Conservation (phyloP, 2,888 invertebrate species). For the Lycocerus yunnanus region DNA sequence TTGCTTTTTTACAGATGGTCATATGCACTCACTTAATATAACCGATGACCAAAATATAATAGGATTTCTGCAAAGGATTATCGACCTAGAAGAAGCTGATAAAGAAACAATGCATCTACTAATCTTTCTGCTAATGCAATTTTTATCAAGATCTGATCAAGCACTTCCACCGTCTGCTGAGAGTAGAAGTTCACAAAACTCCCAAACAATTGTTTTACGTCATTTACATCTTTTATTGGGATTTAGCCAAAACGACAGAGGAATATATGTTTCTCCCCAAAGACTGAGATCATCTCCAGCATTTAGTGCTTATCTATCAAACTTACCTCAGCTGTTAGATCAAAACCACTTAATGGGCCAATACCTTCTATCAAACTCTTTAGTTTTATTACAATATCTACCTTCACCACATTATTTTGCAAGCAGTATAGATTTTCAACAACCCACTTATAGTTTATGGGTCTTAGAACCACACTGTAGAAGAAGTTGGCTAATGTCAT, state of each 20-base stretch:
- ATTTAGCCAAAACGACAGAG: conserved; percentile 88
- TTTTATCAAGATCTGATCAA: conserved; percentile 81
- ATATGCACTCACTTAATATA: conserved; percentile 82
- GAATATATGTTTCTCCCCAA: conserved; percentile 88
- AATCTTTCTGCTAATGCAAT: conserved; percentile 96
- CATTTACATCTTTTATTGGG: conserved; percentile 93
- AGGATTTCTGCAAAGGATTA: conserved; percentile 80
- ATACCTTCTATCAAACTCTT: conserved; percentile 81
- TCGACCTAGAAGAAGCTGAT: conserved; percentile 94
- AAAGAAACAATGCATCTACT: conserved; percentile 93
- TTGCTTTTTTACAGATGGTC: conserved; percentile 67
- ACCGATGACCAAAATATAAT: conserved; percentile 80
- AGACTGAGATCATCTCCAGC: conserved; percentile 88
- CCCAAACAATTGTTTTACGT: conserved; percentile 84
- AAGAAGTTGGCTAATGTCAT: conserved; percentile 89
- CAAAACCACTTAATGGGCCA: conserved; percentile 95
- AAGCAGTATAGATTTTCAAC: conserved; percentile 62
- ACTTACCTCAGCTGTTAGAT: conserved; percentile 91
- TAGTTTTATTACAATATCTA: conserved; percentile 80
- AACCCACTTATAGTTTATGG: conserved; percentile 84
- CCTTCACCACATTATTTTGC: conserved; percentile 73
- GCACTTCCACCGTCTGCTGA: conserved; percentile 78
- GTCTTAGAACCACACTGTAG: conserved; percentile 85
- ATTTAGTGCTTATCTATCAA: conserved; percentile 94
- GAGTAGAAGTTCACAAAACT: conserved; percentile 78